Conservation (phyloP, 1,140 invertebrate species). For the Pinna nobilis region DNA sequence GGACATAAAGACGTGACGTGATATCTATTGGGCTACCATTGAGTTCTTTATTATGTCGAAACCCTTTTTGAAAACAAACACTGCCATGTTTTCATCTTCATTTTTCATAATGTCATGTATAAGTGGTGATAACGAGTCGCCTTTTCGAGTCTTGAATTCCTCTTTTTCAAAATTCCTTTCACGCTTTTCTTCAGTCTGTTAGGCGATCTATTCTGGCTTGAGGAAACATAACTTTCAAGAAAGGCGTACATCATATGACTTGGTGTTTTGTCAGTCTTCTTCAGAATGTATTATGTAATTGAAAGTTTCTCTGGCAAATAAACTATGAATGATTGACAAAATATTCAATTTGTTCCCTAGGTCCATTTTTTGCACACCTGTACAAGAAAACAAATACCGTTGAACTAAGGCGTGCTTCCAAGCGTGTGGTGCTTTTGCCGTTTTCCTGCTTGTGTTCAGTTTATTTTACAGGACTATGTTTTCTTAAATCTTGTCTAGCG, state of each 20-base stretch:
- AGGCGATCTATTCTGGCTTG: neutral
- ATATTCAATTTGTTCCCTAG: too few relatives aligned
- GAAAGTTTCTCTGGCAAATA: too few relatives aligned
- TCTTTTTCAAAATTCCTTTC: slow-evolving; percentile 50
- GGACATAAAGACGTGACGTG: slow-evolving; percentile 51
- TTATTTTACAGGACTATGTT: too few relatives aligned
- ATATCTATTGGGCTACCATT: slow-evolving; percentile 52
- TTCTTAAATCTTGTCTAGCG: too few relatives aligned
- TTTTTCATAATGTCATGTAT: slow-evolving; percentile 37
- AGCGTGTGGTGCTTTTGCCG: too few relatives aligned
- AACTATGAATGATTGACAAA: too few relatives aligned
- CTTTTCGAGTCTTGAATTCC: slow-evolving; percentile 22
- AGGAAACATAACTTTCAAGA: slow-evolving; percentile 22
- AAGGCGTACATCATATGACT: slow-evolving; percentile 42
- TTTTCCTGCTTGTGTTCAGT: too few relatives aligned
- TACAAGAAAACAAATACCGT: too few relatives aligned
- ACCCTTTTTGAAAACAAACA: slow-evolving; percentile 31
- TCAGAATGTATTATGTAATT: too few relatives aligned
- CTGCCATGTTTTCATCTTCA: slow-evolving; percentile 40
- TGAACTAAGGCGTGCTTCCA: too few relatives aligned
- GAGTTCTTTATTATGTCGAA: slow-evolving; percentile 46
- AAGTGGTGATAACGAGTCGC: slow-evolving; percentile 45
- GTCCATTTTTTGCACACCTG: too few relatives aligned
- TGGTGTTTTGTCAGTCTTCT: neutral
- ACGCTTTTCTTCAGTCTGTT: slow-evolving; percentile 37